Evolutionary conservation across 2,888 invertebrate genomes (phyloP), one percentile per base, ranked within the genome.

Genomic region (Tridacna gigas): DNA sequence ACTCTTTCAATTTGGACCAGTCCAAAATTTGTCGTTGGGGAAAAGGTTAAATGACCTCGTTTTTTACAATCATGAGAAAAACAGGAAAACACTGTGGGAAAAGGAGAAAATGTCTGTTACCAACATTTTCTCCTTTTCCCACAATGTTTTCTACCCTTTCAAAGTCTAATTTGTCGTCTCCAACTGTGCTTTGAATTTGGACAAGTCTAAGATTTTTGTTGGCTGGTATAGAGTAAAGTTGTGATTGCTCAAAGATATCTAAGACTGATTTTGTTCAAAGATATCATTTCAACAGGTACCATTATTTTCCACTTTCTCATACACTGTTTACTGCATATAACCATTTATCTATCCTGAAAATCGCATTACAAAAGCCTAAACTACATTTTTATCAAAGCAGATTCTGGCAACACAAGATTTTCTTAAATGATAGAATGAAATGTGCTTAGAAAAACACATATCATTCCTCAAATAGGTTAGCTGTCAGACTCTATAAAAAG

Each of bases 391-490:
- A 71, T 71, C 71, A 2, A 47, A 71, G 26, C 71, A 71, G 71
- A 71, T 22, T 47, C 71, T 47, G 45, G 25, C 20, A 71, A 71
- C 51, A 71, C 71, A 71, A 71, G 71, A 71, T 71, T 71, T 71
- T 37, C 71, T 25, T 71, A 71, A 51, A 48, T 51, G 71, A 71
- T 71, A 71, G 22, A 71, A 71, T 51, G 48, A 71, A 51, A 71
- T 26, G 22, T 22, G 51, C 25, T 51, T 11, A 20, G 51, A 51
- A 71, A 48, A 51, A 71, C 71, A 71, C 71, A 48, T 25, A 71
- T 71, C 71, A 71, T 71, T 67, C 51, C 71, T 51, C 71, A 71
- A 71, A 71, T 51, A 51, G 71, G 48, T 71, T 51, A 71, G 22
- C 71, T 63, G 63, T 63, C 63, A 63, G 25, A 63, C 13, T 4